Percentiles rank a stretch among this genome's conserved stretches.
Conservation (phyloP, 2,113 vertebrate species). For the Phainopepla nitens region DNA sequence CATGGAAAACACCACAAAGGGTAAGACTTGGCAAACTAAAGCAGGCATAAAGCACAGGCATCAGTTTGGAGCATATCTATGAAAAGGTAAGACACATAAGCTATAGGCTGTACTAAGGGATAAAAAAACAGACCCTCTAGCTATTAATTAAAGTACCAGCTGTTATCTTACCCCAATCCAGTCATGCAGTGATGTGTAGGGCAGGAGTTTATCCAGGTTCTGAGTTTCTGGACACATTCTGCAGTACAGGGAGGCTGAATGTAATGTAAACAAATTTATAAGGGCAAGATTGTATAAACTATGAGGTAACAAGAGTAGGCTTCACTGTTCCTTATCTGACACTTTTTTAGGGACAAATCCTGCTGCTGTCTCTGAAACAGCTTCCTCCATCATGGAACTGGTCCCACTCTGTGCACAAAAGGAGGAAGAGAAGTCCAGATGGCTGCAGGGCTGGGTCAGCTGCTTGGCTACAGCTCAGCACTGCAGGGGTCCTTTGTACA, state of each 20-base stretch:
- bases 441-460: slow-evolving; percentile 12
- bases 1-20: not conserved
- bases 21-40: not conserved
- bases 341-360: not conserved
- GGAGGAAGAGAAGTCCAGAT: slow-evolving; percentile 57
- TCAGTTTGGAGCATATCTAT: not conserved
- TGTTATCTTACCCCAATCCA: slow-evolving; percentile 80
- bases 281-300: not conserved
- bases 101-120: not conserved
- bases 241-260: slow-evolving; percentile 84
- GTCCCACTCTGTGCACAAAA: slow-evolving; percentile 43
- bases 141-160: not conserved
- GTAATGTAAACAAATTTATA: not conserved
- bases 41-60: not conserved
- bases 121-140: not conserved
- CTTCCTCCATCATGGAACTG: slow-evolving; percentile 19
- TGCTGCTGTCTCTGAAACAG: not conserved
- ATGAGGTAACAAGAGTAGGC: not conserved
- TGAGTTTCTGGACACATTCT: slow-evolving; percentile 76
- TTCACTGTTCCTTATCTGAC: not conserved
- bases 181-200: slow-evolving; percentile 80
- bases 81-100: not conserved
- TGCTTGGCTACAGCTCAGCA: slow-evolving; percentile 39
- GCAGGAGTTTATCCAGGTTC: slow-evolving; percentile 83
- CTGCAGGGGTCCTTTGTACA: slow-evolving; percentile 25